phyloP scores from a whole-genome alignment of 1,140 invertebrate species.

The Lucilia cuprina region DNA sequence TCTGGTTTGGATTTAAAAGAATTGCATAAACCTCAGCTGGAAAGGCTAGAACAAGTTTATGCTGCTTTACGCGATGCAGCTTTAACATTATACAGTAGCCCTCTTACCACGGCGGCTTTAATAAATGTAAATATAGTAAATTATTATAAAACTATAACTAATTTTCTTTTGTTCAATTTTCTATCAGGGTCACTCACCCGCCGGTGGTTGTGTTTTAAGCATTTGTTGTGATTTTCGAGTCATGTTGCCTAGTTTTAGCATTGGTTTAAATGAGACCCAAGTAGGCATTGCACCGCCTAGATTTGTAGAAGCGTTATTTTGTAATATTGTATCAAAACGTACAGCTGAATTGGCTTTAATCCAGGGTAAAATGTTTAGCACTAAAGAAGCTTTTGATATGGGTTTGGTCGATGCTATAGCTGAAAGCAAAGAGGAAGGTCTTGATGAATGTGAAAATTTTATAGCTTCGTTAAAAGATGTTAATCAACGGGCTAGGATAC shows the following conservation, averaged over 20 bases:
- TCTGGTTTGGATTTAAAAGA: slow-evolving; percentile 84
- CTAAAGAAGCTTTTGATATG: slow-evolving; percentile 75
- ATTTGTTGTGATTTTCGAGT: slow-evolving; percentile 82
- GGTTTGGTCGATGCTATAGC: slow-evolving; percentile 77
- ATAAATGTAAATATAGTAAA: slow-evolving; percentile 20
- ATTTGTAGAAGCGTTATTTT: slow-evolving; percentile 72
- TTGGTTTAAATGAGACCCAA: slow-evolving; percentile 78
- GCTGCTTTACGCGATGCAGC: slow-evolving; percentile 42
- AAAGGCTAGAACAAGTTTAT: slow-evolving; percentile 75
- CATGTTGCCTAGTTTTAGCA: slow-evolving; percentile 75
- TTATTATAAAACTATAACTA: too few species aligned
- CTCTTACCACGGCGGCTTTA: slow-evolving; percentile 22
- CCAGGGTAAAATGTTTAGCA: slow-evolving; percentile 72
- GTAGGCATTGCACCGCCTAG: slow-evolving; percentile 75
- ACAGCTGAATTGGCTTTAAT: slow-evolving; percentile 75
- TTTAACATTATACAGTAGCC: not conserved
- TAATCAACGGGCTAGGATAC: slow-evolving; percentile 65
- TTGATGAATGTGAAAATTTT: slow-evolving; percentile 70
- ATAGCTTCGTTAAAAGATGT: slow-evolving; percentile 69
- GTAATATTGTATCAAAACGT: slow-evolving; percentile 42
- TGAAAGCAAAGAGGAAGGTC: slow-evolving; percentile 69
- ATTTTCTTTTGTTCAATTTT: too few species aligned
- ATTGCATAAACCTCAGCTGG: slow-evolving; percentile 77
- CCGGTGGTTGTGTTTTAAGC: slow-evolving; percentile 79
- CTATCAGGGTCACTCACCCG: slow-evolving; percentile 72